phyloP scores from a whole-genome alignment of 2,888 invertebrate genomes.

The Epiblema foenella region DNA sequence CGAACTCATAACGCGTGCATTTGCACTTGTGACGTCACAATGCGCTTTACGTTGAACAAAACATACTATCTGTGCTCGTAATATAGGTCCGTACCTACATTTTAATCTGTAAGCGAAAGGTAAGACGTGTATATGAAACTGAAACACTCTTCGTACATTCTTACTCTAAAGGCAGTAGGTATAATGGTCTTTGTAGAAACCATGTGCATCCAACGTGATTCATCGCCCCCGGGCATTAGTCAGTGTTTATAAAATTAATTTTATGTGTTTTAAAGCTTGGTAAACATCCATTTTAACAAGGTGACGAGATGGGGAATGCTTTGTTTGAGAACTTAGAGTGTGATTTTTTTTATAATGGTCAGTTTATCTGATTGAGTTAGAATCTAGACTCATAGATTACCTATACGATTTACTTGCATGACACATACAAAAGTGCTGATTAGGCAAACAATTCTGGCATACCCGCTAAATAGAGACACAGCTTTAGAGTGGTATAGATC shows the following conservation, averaged over 20 bases:
- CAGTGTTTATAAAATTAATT: slow-evolving; percentile 64
- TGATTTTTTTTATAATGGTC: background rate
- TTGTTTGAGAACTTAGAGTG: slow-evolving; percentile 9
- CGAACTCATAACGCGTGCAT: slow-evolving; percentile 31
- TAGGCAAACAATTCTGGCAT: background rate
- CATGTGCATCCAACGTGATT: slow-evolving; percentile 59
- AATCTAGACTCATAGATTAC: no score
- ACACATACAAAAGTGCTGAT: background rate
- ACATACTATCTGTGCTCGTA: slow-evolving; percentile 29
- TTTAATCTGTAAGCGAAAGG: background rate
- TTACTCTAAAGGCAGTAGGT: slow-evolving; percentile 6
- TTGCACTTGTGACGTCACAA: slow-evolving; percentile 43
- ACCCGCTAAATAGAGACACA: background rate
- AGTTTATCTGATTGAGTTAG: background rate
- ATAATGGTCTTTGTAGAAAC: slow-evolving; percentile 44
- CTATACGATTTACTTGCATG: background rate
- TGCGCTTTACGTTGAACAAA: slow-evolving; percentile 30
- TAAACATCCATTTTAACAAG: slow-evolving; percentile 53
- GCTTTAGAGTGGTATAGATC: background rate
- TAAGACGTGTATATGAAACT: background rate
- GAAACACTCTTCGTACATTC: slow-evolving; percentile 7
- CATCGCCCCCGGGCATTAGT: slow-evolving; percentile 58
- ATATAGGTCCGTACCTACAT: background rate
- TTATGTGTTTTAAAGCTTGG: slow-evolving; percentile 63
- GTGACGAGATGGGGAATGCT: slow-evolving; percentile 29